Evolutionary conservation across 2,113 vertebrate species (phyloP), one percentile per base, ranked within the genome.

Genomic region (Podocnemis expansa): DNA sequence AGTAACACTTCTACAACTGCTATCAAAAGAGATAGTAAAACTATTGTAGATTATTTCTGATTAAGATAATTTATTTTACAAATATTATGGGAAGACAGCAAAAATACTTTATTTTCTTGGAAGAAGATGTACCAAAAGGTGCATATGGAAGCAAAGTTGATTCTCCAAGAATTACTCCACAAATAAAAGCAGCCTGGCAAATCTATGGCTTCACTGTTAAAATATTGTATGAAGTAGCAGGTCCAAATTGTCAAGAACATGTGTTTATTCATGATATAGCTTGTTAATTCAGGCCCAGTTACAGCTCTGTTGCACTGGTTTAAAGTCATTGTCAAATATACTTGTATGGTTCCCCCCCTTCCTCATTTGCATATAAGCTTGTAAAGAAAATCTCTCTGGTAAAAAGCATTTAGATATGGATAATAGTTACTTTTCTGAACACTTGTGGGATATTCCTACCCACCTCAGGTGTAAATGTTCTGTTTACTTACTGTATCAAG

Each of bases 301-400:
- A 88, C 92, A 95, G 95, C 92, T 96, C 89, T 78, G 89, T 91
- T 96, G 95, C 87, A 95, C 96, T 97, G 96, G 95, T 97, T 98
- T 97, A 97, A 98, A 98, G 98, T 98, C 98, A 98, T 98, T 98
- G 98, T 98, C 98, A 98, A 97, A 98, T 98, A 97, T 97, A 96
- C 97, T 95, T 90, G 89, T 94, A 94, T 96, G 92, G 95, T 96
- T 96, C 97, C 96, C 97, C 97, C 93, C 89, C 82, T 82, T 31
- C 88, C 98, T 98, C 97, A 99, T 99, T 99, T 99, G 98, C 98
- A 99, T 99, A 98, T 98, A 98, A 99, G 98, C 98, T 99, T 98
- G 98, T 97, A 98, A 98, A 98, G 98, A 98, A 98, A 99, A 98
- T 98, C 97, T 98, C 97, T 91, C 95, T 96, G 96, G 85, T 96